phyloP scores from a whole-genome alignment of 1,140 invertebrate genomes.

The Drosophila tani region DNA sequence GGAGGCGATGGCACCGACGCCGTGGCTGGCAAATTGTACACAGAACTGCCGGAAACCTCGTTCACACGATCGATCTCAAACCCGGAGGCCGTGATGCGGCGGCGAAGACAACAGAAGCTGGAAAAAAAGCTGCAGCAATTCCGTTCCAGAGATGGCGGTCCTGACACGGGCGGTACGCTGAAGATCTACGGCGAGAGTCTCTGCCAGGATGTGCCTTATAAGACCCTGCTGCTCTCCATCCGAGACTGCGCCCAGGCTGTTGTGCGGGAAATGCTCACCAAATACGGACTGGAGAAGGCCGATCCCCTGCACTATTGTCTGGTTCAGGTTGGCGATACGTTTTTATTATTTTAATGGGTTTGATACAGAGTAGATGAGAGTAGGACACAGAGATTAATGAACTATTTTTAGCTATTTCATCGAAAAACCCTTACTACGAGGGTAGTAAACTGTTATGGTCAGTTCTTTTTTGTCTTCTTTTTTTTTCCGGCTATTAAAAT shows the following conservation, averaged over 20 bases:
- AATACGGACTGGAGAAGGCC: conserved; percentile 96
- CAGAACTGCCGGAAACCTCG: conserved; percentile 98
- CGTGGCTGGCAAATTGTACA: conserved; percentile 96
- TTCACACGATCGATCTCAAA: conserved; percentile 99
- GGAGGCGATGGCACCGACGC: conserved; percentile 78
- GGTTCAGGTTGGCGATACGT: conserved; percentile 91
- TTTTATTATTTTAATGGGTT: neutral
- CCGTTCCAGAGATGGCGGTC: conserved; percentile 95
- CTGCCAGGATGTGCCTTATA: conserved; percentile 98
- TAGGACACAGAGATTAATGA: neutral
- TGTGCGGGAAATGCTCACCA: conserved; percentile 97
- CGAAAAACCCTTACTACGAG: no score
- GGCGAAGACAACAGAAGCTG: conserved; percentile 97
- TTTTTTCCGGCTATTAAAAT: no score
- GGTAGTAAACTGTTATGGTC: no score
- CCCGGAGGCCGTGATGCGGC: conserved; percentile 99
- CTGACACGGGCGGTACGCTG: conserved; percentile 96
- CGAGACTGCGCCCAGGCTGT: conserved; percentile 96
- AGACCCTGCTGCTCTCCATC: conserved; percentile 97
- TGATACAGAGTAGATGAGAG: neutral
- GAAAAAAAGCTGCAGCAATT: conserved; percentile 99
- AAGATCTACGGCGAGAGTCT: conserved; percentile 99
- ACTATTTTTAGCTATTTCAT: no score
- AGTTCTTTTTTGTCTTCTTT: no score
- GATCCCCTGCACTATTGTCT: conserved; percentile 97